Percentiles rank a stretch among this genome's conserved stretches.
Evolutionary conservation across 2,888 invertebrate genomes (phyloP).

Genomic region (Cataglyphis cursor): DNA sequence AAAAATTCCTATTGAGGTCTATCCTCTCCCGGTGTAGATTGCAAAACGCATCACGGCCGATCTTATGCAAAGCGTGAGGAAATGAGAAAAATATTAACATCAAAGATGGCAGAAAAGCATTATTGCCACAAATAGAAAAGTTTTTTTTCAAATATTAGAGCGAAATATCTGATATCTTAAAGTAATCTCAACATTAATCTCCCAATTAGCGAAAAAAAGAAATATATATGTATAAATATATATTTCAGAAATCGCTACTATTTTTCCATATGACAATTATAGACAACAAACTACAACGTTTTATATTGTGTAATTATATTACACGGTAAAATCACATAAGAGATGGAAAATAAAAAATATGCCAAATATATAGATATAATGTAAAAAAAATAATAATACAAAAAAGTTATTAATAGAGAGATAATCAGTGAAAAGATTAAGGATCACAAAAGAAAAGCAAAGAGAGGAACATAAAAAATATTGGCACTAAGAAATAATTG

Average conservation of each 20-base stretch:
- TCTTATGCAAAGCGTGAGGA: background rate
- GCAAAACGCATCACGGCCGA: conserved; percentile 20
- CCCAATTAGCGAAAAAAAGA: conserved; percentile 1
- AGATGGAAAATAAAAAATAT: background rate
- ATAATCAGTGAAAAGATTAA: background rate
- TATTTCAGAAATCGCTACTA: conserved; percentile 49
- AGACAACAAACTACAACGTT: background rate
- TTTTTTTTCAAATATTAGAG: conserved; percentile 43
- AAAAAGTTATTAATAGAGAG: background rate
- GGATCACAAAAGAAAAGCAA: background rate
- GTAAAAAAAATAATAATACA: background rate
- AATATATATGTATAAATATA: conserved; percentile 29
- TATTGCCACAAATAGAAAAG: conserved; percentile 53
- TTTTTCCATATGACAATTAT: background rate
- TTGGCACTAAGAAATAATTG: background rate
- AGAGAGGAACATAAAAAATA: background rate
- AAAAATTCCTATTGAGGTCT: conserved; percentile 10
- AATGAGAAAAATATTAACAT: conserved; percentile 72
- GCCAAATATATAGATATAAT: background rate
- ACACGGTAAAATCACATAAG: background rate
- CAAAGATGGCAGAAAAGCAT: conserved; percentile 36
- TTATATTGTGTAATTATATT: background rate
- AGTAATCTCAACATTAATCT: conserved; percentile 61
- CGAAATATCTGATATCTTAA: conserved; percentile 34
- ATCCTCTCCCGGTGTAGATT: conserved; percentile 46